Conservation (phyloP, 2,797 vertebrate genomes). For the Sparus aurata region DNA sequence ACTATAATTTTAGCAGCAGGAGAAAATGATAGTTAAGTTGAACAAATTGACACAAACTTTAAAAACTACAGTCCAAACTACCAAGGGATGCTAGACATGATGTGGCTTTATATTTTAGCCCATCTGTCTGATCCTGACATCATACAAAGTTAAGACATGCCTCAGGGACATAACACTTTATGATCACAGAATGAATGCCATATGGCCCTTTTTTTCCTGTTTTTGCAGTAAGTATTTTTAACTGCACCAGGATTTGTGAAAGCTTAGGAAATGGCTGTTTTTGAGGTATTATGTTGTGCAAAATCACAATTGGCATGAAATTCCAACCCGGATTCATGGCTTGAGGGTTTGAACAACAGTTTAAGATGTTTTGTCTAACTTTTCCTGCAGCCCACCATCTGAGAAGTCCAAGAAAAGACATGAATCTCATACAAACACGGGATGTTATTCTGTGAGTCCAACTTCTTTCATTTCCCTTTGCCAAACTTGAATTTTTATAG, state of each 20-base stretch:
- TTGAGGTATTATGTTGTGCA: background rate
- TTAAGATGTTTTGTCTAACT: conserved; percentile 9
- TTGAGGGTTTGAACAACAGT: conserved; percentile 19
- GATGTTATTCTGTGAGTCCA: background rate
- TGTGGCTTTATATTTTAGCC: background rate
- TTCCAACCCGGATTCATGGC: conserved; percentile 21
- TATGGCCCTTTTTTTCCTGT: conserved; percentile 2
- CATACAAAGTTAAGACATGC: conserved; percentile 14
- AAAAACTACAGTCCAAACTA: background rate
- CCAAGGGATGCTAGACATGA: background rate
- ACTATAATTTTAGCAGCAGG: background rate
- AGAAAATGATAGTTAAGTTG: background rate
- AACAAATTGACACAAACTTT: background rate
- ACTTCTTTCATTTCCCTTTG: background rate
- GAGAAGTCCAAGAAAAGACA: conserved; percentile 14
- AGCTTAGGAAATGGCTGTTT: background rate
- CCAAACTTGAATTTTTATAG: background rate
- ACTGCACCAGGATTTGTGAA: conserved; percentile 3
- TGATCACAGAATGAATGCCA: conserved; percentile 18
- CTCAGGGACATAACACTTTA: conserved; percentile 13
- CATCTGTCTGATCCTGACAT: conserved; percentile 21
- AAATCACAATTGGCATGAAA: conserved; percentile 26
- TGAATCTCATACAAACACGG: background rate
- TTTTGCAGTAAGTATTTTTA: conserved; percentile 15
- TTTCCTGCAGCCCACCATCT: background rate